Percentiles rank a stretch among this genome's conserved stretches.
Conservation (phyloP, 64 coral and sea anemone genomes). For the Stylophora pistillata region DNA sequence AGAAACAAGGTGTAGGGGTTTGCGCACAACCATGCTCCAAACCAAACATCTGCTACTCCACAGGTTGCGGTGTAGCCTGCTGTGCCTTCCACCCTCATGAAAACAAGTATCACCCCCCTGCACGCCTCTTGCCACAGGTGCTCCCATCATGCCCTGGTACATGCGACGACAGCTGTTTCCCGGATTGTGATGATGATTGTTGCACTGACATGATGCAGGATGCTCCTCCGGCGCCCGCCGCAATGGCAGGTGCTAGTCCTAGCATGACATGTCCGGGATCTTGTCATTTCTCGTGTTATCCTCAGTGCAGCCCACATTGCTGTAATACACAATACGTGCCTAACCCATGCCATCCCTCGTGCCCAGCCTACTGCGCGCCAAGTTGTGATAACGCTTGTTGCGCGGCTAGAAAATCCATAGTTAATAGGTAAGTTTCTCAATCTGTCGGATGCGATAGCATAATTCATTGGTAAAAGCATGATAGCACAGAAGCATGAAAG, state of each 20-base stretch:
- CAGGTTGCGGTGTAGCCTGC: conserved; percentile 62
- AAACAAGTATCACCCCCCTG: background rate
- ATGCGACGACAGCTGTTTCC: conserved; percentile 55
- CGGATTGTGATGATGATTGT: conserved; percentile 68
- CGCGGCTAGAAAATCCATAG: conserved; percentile 18
- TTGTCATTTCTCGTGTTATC: conserved; percentile 79
- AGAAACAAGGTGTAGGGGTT: conserved; percentile 9
- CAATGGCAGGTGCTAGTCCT: background rate
- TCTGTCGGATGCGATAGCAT: too few species aligned
- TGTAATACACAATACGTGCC: conserved; percentile 38
- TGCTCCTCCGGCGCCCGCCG: background rate
- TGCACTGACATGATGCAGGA: conserved; percentile 18
- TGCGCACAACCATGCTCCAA: conserved; percentile 85
- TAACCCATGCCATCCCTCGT: conserved; percentile 56
- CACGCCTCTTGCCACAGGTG: background rate
- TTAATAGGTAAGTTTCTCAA: background rate
- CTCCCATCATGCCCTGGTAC: conserved; percentile 36
- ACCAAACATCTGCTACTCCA: conserved; percentile 56
- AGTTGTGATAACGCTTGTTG: conserved; percentile 55
- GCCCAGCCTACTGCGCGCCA: conserved; percentile 55
- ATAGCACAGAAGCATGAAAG: too few species aligned
- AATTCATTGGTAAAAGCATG: too few species aligned
- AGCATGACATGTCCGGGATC: conserved; percentile 46
- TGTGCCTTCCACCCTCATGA: conserved; percentile 49
- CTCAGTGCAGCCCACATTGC: conserved; percentile 72